phyloP scores from a whole-genome alignment of 1,140 invertebrate genomes.

The Drosophila sulfurigaster region DNA sequence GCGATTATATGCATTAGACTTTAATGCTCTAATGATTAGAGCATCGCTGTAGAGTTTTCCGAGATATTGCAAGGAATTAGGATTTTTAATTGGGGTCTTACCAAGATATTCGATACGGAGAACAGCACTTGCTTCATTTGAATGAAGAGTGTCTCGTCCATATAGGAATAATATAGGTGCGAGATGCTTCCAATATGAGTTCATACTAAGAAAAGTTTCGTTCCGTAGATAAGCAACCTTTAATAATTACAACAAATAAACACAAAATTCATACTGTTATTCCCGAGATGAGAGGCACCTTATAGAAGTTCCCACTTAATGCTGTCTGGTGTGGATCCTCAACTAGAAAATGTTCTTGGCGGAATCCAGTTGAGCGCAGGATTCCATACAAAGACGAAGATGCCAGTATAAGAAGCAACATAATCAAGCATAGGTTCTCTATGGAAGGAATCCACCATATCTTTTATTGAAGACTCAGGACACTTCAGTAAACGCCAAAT shows the following conservation, averaged over 20 bases:
- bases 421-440: constrained; percentile 86
- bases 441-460: constrained; percentile 57
- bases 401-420: constrained; percentile 84
- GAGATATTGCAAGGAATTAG: constrained; percentile 51
- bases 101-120: constrained; percentile 65
- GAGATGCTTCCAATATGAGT: constrained; percentile 85
- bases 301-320: constrained; percentile 86
- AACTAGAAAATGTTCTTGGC: constrained; percentile 88
- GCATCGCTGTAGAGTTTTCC: constrained; percentile 85
- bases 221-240: constrained; percentile 41
- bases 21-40: no score
- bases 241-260: neutral
- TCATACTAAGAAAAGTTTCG: constrained; percentile 57
- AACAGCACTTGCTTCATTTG: constrained; percentile 77
- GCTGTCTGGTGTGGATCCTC: constrained; percentile 87
- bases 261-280: constrained; percentile 88
- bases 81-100: constrained; percentile 29
- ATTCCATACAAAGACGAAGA: constrained; percentile 85
- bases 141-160: constrained; percentile 85
- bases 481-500: constrained; percentile 90
- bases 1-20: constrained; percentile 85
- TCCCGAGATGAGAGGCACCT: constrained; percentile 89
- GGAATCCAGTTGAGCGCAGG: constrained; percentile 88
- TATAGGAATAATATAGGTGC: constrained; percentile 86
- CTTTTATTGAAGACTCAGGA: constrained; percentile 83